phyloP scores from a whole-genome alignment of 2,113 vertebrate genomes.

The Sclerurus mexicanus region DNA sequence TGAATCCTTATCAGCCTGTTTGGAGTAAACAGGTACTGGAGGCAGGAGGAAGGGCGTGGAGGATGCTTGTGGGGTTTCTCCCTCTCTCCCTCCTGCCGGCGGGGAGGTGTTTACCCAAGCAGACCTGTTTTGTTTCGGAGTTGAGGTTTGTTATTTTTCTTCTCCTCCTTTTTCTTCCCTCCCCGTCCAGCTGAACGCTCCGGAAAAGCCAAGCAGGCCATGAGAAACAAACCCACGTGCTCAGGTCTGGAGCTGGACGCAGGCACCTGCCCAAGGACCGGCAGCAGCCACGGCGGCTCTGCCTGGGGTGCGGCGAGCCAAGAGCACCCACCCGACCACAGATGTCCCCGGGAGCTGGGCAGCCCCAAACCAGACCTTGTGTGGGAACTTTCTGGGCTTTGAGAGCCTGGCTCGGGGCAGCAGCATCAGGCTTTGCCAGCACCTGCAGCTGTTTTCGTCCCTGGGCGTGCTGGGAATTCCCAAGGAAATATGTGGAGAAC shows the following conservation, averaged over 20 bases:
- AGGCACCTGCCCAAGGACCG: neutral
- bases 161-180: neutral
- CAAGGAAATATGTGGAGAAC: fast-evolving
- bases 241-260: neutral
- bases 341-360: neutral
- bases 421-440: neutral
- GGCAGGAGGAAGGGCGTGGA: conserved; percentile 67
- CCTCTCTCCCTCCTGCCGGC: neutral
- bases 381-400: neutral
- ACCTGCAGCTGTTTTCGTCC: neutral
- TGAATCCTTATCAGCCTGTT: conserved; percentile 71
- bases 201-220: neutral
- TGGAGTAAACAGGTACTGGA: conserved; percentile 67
- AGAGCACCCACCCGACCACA: fast-evolving
- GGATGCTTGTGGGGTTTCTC: conserved; percentile 65
- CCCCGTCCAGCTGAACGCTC: neutral
- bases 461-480: neutral
- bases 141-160: neutral
- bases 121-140: conserved; percentile 16
- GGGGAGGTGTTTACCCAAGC: conserved; percentile 40
- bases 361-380: neutral
- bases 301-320: fast-evolving
- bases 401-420: neutral
- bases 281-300: fast-evolving
- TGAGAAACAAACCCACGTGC: neutral